Percentiles rank a stretch among this genome's conserved stretches.
phyloP scores from a whole-genome alignment of 2,797 vertebrate species.

The Paedocypris micromegethes region DNA sequence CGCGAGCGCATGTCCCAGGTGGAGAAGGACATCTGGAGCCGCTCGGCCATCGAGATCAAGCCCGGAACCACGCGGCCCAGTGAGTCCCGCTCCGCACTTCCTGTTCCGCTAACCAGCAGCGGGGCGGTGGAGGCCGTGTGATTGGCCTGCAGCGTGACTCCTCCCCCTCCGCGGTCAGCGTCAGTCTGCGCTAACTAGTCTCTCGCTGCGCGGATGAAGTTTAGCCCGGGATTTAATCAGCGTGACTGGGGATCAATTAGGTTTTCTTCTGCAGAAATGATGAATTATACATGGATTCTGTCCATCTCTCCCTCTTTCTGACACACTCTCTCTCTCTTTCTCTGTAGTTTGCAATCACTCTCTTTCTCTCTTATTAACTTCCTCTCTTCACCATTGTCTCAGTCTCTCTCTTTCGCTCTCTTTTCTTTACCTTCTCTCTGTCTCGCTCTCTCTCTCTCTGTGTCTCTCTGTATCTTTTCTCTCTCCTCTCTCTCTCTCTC shows the following conservation, averaged over 20 bases:
- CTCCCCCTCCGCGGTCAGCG: no score
- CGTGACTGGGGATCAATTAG: slow-evolving; percentile 49
- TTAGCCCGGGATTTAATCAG: slow-evolving; percentile 58
- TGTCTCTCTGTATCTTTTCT: no score
- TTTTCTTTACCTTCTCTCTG: no score
- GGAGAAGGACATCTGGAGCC: slow-evolving; percentile 77
- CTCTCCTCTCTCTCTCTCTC: no score
- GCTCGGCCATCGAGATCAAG: slow-evolving; percentile 73
- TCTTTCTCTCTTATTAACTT: no score
- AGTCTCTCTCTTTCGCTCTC: no score
- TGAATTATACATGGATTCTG: slow-evolving; percentile 44
- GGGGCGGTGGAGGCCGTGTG: no score
- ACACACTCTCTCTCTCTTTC: slow-evolving; percentile 23
- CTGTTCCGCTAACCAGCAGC: slow-evolving; percentile 52
- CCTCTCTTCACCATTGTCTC: no score
- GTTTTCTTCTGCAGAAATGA: slow-evolving; percentile 53
- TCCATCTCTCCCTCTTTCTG: slow-evolving; percentile 10
- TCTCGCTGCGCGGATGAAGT: slow-evolving; percentile 54
- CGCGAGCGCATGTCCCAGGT: slow-evolving; percentile 71
- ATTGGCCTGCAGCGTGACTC: no score
- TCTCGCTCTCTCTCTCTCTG: no score
- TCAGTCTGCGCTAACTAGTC: slow-evolving; percentile 57
- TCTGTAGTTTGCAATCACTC: no score
- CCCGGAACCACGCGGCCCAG: slow-evolving; percentile 67
- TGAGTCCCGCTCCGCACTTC: slow-evolving; percentile 49